Evolutionary conservation across 2,113 vertebrate species (phyloP), one percentile per base, ranked within the genome.

Genomic region (Bostrychus sinensis): DNA sequence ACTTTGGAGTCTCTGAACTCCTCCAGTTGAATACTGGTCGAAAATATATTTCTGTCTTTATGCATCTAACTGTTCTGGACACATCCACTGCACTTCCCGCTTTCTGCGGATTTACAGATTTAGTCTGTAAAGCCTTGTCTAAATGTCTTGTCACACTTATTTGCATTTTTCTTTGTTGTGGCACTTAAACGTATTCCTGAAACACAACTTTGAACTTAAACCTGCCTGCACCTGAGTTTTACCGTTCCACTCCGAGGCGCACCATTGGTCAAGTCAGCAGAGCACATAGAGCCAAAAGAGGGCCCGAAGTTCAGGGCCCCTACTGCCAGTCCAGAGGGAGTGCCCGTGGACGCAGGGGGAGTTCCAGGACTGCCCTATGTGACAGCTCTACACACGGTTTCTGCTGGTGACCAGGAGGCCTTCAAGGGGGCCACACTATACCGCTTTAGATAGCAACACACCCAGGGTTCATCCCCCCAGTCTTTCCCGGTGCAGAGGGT

Each of bases 391-490:
- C 81, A 90, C 84, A 86, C 71, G 82, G 72, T 70, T 76, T 82
- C 71, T 89, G 85, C 88, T 90, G 88, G 88, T 91, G 89, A 89
- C 87, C 85, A 88, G 74, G 83, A 83, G 86, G 81, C 82, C 80
- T 72, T 69, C 39, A 63, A 80, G 59, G 81, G 86, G 84, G 62
- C 71, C 72, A 37, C 65, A 78, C 82, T 78, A 82, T 81, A 65
- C 67, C 50, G 73, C 82, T 87, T 87, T 88, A 83, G 80, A 84
- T 78, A 48, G 62, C 65, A 83, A 54, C 86, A 81, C 81, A 80
- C 77, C 84, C 79, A 43, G 20, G 67, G 64, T 83, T 78, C 87
- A 75, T 63, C 85, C 89, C 81, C 85, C 86, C 70, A 71, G 65
- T 71, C 86, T 65, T 63, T 0, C 63, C 36, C 4, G 28, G 72